Base-by-base conservation (phyloP, 1,140 invertebrate species). In the Drosophila lacteicornis region DNA sequence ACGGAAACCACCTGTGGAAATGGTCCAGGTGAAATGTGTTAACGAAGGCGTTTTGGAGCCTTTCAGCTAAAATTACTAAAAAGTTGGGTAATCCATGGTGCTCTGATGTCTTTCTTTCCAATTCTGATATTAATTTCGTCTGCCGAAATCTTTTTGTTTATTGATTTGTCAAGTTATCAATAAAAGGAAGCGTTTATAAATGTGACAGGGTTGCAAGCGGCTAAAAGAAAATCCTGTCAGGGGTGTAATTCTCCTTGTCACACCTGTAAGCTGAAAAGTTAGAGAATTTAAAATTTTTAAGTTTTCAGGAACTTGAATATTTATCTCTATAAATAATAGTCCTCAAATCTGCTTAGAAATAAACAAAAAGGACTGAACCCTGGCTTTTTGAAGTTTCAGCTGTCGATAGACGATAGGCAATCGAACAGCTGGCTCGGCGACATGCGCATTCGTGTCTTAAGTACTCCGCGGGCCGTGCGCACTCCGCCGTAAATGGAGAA, bases 401-500 rank as follows among this genome's bases (percentile, higher is more conserved):
- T 70, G 67, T 12, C 63, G 67, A 70, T 70, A 70, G 36, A 46
- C 63, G 30, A 27, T 45, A 70, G 53, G 53, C 47, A 55, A 30
- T 53, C 22, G 40, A 53, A 62, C 67, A 70, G 67, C 67, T 70
- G 67, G 8, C 17, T 17, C n/a, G 12, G 30, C 12, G 62, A 42
- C 67, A 68, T 70, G 67, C 67, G 67, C 67, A 68, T 3, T 40
- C 40, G 2, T 36, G 17, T 15, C 33, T 15, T 13, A 40, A n/a
- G 56, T 59, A 60, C 63, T 61, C 59, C 42, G 12, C 19, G 27
- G 27, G 12, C 57, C 17, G 42, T 60, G 63, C 63, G 58, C 63
- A 67, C 63, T 70, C 59, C 59, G 33, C 36, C 65, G 65, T 67
- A 47, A 67, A 56, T 46, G 67, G 67, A 63, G 62, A 76, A 61